phyloP scores from a whole-genome alignment of 2,113 vertebrate genomes.

The Siniperca knerii region DNA sequence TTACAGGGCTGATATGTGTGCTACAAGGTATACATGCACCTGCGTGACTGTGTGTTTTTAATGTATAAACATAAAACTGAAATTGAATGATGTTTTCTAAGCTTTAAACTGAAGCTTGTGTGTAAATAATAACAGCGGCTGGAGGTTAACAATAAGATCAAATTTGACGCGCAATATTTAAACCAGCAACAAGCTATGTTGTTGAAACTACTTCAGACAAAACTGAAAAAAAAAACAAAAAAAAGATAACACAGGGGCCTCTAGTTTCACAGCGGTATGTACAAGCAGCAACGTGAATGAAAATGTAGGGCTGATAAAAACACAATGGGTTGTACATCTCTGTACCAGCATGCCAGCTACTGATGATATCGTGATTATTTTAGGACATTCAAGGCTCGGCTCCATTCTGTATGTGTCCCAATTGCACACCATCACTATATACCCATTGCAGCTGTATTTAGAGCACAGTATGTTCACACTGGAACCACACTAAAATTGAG shows the following conservation, averaged over 20 bases:
- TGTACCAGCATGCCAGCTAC: background rate
- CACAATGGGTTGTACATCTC: too few species aligned
- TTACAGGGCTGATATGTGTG: background rate
- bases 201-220: too few species aligned
- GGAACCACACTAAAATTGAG: background rate
- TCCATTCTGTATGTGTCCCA: background rate
- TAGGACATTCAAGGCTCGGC: too few species aligned
- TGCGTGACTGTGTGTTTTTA: background rate
- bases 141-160: too few species aligned
- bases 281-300: too few species aligned
- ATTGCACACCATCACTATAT: background rate
- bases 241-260: too few species aligned
- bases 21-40: background rate
- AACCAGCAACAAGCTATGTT: background rate
- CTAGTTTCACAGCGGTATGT: too few species aligned
- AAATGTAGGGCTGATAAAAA: background rate
- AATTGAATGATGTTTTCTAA: background rate
- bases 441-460: background rate
- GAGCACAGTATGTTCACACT: background rate
- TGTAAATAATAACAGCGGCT: background rate
- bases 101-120: background rate
- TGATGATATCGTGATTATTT: background rate
- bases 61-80: background rate
- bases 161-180: background rate
- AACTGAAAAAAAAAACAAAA: background rate